Evolutionary conservation across 2,797 vertebrate species (phyloP).

Genomic region (Megaceryle alcyon): DNA sequence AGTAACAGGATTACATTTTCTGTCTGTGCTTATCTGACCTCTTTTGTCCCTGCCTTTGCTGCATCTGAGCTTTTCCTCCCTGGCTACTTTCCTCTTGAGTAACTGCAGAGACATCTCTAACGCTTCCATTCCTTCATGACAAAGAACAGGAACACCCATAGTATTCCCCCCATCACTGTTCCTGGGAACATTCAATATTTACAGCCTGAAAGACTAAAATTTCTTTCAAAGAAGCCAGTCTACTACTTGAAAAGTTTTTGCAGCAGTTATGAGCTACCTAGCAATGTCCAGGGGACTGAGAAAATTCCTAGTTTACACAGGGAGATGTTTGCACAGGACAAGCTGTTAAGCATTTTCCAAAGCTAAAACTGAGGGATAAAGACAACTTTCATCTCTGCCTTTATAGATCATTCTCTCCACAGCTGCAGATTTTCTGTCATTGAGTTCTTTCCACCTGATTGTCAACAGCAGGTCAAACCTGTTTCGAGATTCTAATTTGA

Average conservation of each 20-base stretch:
- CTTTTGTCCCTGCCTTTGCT: neutral
- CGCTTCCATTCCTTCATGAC: neutral
- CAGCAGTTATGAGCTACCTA: neutral
- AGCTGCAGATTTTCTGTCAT: neutral
- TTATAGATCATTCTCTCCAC: neutral
- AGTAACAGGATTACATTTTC: neutral
- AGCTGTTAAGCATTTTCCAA: neutral
- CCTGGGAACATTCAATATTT: neutral
- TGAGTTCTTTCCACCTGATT: neutral
- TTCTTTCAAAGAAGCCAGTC: neutral
- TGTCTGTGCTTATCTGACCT: neutral
- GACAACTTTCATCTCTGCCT: neutral
- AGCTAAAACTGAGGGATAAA: neutral
- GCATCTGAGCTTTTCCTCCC: neutral
- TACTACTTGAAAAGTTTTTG: neutral
- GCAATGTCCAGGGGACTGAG: neutral
- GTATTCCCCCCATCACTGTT: neutral
- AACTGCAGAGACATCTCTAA: neutral
- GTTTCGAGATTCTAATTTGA: neutral
- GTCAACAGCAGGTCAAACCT: neutral
- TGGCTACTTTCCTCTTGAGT: neutral
- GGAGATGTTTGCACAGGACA: neutral
- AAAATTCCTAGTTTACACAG: neutral
- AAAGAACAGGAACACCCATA: neutral
- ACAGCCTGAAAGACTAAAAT: neutral